Conservation (phyloP, 2,888 invertebrate species). For the Tiphia femorata region DNA sequence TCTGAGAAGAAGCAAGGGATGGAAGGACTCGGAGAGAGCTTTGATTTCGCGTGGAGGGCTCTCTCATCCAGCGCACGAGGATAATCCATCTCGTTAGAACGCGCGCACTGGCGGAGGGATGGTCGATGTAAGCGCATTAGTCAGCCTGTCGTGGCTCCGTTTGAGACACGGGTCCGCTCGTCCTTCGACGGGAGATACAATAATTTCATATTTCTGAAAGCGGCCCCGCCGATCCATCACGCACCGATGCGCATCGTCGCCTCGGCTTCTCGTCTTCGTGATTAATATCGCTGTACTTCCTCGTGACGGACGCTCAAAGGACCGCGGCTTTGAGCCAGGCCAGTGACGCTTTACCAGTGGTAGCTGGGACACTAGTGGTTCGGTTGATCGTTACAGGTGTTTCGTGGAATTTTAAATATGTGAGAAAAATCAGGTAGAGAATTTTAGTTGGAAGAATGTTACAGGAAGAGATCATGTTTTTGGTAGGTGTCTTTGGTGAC, state of each 20-base stretch:
- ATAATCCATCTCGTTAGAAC: conserved; percentile 39
- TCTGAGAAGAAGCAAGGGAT: background rate
- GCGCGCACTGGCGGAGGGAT: no score
- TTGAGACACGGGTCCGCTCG: conserved; percentile 33
- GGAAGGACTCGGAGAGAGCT: background rate
- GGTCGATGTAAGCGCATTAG: conserved; percentile 47
- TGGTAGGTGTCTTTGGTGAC: no score
- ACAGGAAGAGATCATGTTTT: no score
- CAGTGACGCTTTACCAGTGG: no score
- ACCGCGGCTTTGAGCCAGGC: no score
- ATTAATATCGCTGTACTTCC: no score
- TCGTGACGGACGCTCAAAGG: no score
- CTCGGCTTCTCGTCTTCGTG: conserved; percentile 19
- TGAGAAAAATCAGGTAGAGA: no score
- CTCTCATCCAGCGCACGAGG: conserved; percentile 1
- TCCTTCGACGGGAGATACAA: conserved; percentile 36
- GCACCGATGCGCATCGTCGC: conserved; percentile 31
- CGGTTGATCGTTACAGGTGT: no score
- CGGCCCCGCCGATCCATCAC: conserved; percentile 33
- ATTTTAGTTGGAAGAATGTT: no score
- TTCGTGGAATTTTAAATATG: no score
- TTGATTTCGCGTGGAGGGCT: background rate
- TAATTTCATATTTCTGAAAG: conserved; percentile 52
- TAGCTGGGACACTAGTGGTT: no score
- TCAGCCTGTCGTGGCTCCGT: conserved; percentile 49